Conservation (phyloP, 2,797 vertebrate genomes). For the Picus viridis region DNA sequence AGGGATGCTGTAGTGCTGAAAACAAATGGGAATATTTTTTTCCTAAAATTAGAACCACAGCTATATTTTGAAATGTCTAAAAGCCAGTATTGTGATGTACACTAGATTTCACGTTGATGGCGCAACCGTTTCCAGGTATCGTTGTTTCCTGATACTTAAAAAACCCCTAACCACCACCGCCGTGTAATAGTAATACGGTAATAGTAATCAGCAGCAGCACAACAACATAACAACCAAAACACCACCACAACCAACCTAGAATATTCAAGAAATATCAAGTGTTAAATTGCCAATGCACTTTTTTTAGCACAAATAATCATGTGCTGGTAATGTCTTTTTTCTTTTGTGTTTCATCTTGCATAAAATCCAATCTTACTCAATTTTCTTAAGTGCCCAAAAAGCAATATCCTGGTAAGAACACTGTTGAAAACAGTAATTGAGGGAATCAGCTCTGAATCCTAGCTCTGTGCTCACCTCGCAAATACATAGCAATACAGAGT, state of each 20-base stretch:
- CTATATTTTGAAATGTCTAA: not conserved
- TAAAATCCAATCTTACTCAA: constrained; percentile 58
- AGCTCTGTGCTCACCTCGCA: constrained; percentile 40
- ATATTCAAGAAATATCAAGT: not conserved
- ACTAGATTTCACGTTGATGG: constrained; percentile 1
- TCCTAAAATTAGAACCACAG: constrained; percentile 19
- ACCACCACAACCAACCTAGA: not conserved
- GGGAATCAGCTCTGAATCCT: constrained; percentile 58
- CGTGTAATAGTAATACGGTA: too few relatives aligned
- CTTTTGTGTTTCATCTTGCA: constrained; percentile 44
- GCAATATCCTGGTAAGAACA: constrained; percentile 58
- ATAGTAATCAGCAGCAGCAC: too few relatives aligned
- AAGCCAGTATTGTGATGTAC: not conserved
- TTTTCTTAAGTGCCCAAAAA: constrained; percentile 58
- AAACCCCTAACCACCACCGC: not conserved
- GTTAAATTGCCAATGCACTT: constrained; percentile 1
- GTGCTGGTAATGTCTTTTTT: not conserved
- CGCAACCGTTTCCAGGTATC: not conserved
- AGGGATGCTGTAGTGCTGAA: not conserved
- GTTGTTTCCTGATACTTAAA: not conserved
- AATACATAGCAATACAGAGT: constrained; percentile 63
- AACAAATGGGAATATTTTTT: not conserved
- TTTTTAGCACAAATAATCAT: constrained; percentile 19
- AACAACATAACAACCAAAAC: not conserved
- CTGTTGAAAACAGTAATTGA: constrained; percentile 70